Percentiles rank a stretch among this genome's conserved stretches.
Evolutionary conservation across 2,113 vertebrate genomes (phyloP).

Genomic region (Carlito syrichta): DNA sequence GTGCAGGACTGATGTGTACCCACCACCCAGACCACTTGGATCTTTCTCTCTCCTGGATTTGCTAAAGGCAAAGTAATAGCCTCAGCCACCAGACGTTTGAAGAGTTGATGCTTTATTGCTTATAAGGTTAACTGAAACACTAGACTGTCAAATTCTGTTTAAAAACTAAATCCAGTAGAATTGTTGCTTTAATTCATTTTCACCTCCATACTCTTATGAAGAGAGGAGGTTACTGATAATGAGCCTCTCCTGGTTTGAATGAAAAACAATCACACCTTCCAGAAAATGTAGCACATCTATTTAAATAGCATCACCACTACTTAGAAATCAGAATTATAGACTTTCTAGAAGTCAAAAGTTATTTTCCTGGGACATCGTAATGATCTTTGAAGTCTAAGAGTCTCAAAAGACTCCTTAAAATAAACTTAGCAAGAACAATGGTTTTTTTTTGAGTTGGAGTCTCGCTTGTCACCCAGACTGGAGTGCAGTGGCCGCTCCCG

Average conservation of each 20-base stretch:
- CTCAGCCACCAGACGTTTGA: neutral
- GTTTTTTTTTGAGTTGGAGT: too few species aligned
- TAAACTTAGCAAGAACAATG: neutral
- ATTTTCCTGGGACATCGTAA: neutral
- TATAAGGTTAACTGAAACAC: neutral
- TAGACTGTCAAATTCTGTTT: neutral
- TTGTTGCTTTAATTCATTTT: neutral
- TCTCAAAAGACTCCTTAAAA: conserved; percentile 21
- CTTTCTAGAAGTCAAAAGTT: neutral
- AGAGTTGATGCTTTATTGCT: neutral
- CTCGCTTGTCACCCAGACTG: too few species aligned
- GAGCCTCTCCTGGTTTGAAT: neutral
- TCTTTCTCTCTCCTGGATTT: neutral
- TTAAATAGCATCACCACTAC: neutral
- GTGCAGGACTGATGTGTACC: too few species aligned
- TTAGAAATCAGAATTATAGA: neutral
- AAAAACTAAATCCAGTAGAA: neutral
- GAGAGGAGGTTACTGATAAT: neutral
- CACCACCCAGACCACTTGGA: neutral
- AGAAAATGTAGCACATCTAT: neutral
- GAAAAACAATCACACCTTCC: neutral
- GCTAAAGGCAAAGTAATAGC: neutral
- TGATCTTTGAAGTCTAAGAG: neutral
- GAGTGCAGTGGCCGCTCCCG: too few species aligned
- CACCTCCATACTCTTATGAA: neutral